A percentile compares a stretch with the other conserved stretches of the same genome.
These are phyloP conservation scores for Loxodonta africana DNA, from an alignment of 2,113 vertebrate species.

Conservation along the genomic window DNA sequence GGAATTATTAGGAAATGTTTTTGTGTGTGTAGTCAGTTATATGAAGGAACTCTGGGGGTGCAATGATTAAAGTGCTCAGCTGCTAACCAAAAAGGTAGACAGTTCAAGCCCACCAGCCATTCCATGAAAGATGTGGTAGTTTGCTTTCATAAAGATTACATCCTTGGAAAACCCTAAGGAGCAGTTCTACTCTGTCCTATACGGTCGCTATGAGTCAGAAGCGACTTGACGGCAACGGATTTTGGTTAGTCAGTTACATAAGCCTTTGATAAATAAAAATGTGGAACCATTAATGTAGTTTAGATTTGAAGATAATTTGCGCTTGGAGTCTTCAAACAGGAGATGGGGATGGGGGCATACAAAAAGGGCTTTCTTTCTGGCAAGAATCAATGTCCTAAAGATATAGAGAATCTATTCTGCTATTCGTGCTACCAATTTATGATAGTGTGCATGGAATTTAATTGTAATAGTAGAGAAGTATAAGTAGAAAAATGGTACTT, in stretches of 20 bases:
- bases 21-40: no score
- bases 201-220: not conserved
- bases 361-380: not conserved
- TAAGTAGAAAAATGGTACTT: not conserved
- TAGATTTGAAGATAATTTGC: slow-evolving; percentile 10
- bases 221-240: no score
- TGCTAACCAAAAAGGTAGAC: no score
- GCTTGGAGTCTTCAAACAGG: not conserved
- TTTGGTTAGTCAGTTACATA: not conserved
- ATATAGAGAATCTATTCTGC: not conserved
- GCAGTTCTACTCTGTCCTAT: no score
- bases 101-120: no score
- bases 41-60: no score
- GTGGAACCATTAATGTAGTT: not conserved
- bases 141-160: no score
- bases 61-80: no score
- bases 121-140: no score
- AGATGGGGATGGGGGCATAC: not conserved
- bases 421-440: not conserved
- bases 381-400: not conserved
- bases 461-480: not conserved
- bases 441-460: not conserved
- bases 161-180: no score
- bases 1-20: no score
- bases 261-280: slow-evolving; percentile 60